phyloP scores from a whole-genome alignment of 2,113 vertebrate genomes.

The Scomber japonicus region DNA sequence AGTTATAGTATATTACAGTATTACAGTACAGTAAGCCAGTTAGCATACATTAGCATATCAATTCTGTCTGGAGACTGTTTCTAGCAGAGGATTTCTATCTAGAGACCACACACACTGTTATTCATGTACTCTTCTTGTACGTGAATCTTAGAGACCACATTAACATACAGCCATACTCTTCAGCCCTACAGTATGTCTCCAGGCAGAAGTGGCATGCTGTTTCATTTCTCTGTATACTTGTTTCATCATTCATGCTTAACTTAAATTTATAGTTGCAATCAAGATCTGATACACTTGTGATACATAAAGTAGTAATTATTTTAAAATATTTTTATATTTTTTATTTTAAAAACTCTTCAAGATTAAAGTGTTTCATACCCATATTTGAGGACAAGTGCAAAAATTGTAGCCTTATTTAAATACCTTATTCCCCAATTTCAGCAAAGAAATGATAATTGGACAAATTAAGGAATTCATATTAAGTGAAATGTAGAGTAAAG shows the following conservation, averaged over 20 bases:
- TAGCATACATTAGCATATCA: constrained; percentile 58
- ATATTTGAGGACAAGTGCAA: no score
- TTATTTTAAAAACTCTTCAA: no score
- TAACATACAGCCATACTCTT: neutral
- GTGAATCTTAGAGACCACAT: neutral
- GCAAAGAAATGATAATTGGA: no score
- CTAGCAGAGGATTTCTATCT: neutral
- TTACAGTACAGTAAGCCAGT: constrained; percentile 33
- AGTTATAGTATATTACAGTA: constrained; percentile 24
- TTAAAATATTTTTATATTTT: no score
- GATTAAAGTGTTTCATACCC: no score
- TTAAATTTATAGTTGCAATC: no score
- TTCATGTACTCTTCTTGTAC: neutral
- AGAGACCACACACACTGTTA: constrained; percentile 32
- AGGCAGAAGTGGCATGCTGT: constrained; percentile 1
- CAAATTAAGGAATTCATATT: no score
- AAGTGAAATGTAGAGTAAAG: no score
- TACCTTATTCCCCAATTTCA: no score
- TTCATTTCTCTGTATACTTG: neutral
- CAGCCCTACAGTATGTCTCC: neutral
- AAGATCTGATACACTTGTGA: no score
- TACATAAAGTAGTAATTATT: no score
- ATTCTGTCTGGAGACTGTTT: constrained; percentile 43
- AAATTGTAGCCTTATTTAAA: no score
- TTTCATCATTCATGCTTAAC: neutral